These are phyloP conservation scores for Mylabris phalerata DNA, from an alignment of 1,140 invertebrate species.

Conservation along the genomic window DNA sequence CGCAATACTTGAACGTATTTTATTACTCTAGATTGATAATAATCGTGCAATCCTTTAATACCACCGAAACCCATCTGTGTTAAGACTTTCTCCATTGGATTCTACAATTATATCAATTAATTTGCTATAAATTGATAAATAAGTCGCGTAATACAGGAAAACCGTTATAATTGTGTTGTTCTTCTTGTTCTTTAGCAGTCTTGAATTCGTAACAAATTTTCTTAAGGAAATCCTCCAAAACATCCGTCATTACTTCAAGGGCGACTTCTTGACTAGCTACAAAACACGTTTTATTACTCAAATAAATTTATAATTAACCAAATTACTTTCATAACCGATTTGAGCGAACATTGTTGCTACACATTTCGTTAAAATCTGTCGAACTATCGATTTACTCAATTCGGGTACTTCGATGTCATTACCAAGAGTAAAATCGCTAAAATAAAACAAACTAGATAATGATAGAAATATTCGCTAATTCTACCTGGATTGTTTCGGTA, in stretches of 20 bases:
- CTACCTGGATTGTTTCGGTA: conserved; percentile 19
- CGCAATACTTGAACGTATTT: conserved; percentile 34
- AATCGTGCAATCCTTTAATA: conserved; percentile 35
- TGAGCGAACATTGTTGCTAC: conserved; percentile 34
- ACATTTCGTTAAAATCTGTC: conserved; percentile 31
- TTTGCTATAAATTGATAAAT: too few relatives aligned
- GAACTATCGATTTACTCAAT: conserved; percentile 30
- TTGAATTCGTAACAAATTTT: conserved; percentile 31
- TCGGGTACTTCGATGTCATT: conserved; percentile 26
- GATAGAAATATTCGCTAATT: too few relatives aligned
- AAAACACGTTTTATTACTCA: conserved; percentile 2
- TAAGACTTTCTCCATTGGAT: conserved; percentile 33
- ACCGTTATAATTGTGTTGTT: conserved; percentile 14
- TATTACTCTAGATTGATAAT: conserved; percentile 36
- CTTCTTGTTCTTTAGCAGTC: conserved; percentile 27
- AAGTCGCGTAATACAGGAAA: conserved; percentile 31
- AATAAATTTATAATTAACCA: background rate
- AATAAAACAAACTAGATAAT: too few relatives aligned
- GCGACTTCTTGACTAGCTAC: conserved; percentile 34
- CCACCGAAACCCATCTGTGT: conserved; percentile 36
- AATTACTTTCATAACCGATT: conserved; percentile 37
- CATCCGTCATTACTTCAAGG: conserved; percentile 33
- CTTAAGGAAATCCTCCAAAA: conserved; percentile 32
- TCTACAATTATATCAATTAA: conserved; percentile 18
- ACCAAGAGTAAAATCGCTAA: conserved; percentile 17